Evolutionary conservation across 2,888 invertebrate species (phyloP), one percentile per base, ranked within the genome.

Genomic region (Rosalia funebris): DNA sequence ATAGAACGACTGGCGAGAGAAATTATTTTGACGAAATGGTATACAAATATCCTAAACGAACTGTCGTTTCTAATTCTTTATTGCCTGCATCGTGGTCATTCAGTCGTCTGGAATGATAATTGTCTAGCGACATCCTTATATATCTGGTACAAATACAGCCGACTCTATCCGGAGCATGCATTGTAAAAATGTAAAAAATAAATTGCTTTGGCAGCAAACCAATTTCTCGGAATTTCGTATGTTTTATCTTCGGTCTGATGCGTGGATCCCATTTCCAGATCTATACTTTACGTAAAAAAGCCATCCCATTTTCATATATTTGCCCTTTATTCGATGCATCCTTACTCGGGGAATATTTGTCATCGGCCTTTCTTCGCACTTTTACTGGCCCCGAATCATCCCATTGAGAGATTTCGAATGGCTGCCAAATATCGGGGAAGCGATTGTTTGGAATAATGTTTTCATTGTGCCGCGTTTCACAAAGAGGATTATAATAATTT

Each of bases 271-370:
- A 76, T 78, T 77, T 74, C 75, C 73, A 70, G 62, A 57, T 72
- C 71, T 74, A 75, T 74, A 75, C 76, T 77, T 75, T 77, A 75
- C 74, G 76, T 75, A 75, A 78, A 79, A 79, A 77, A 78, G 73
- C 77, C 75, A 78, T 79, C 75, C 78, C 75, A 78, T 79, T 80
- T 78, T 80, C 78, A 79, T 79, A 79, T 78, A 78, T 79, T 77
- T 75, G 76, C 73, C 74, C 74, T 73, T 77, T 77, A 76, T 77
- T 76, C 74, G 75, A 75, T 75, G 77, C 76, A 66, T 68, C 53
- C 45, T 57, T 54, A 56, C 52, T 41, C 71, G 19, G 20, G 68
- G 63, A 70, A 69, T 72, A 70, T 72, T 69, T 71, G 72, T 71
- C 72, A 69, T 65, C 65, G 66, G 60, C 62, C 58, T 37, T 41